Percentiles rank a stretch among this genome's conserved stretches.
Conservation (phyloP, 2,797 vertebrate species). For the Nasua narica region DNA sequence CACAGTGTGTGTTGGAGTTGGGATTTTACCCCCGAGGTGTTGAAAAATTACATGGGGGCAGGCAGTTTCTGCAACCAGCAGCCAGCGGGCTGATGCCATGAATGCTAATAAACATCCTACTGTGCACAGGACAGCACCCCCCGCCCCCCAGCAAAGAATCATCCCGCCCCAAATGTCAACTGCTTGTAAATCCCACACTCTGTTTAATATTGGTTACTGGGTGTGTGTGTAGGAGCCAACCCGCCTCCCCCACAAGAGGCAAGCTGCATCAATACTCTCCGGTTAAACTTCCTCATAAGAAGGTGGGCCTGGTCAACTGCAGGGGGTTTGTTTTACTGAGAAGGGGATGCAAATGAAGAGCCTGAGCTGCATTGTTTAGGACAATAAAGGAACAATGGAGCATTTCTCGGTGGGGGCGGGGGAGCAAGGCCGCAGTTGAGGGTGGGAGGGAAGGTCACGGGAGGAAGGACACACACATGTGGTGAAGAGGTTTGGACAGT, state of each 20-base stretch:
- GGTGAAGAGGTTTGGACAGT: background rate
- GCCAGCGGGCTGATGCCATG: background rate
- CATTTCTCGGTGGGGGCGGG: background rate
- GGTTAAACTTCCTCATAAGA: background rate
- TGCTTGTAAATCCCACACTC: background rate
- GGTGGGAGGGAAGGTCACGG: background rate
- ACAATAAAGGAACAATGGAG: background rate
- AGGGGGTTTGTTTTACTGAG: background rate
- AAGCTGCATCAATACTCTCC: background rate
- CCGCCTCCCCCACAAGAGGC: background rate
- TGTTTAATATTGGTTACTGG: background rate
- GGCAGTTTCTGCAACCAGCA: too few relatives aligned
- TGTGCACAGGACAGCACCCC: background rate
- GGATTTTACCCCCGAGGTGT: background rate
- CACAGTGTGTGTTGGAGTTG: background rate
- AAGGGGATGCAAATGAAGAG: background rate
- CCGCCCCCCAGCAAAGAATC: background rate
- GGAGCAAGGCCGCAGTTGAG: background rate
- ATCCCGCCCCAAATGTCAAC: background rate
- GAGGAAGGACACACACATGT: fast-evolving
- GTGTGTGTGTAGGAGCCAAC: fast-evolving
- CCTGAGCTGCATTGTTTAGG: background rate
- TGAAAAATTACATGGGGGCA: background rate
- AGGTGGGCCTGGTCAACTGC: background rate
- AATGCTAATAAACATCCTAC: background rate